Conservation (phyloP, 1,140 invertebrate genomes). For the Myzus persicae region DNA sequence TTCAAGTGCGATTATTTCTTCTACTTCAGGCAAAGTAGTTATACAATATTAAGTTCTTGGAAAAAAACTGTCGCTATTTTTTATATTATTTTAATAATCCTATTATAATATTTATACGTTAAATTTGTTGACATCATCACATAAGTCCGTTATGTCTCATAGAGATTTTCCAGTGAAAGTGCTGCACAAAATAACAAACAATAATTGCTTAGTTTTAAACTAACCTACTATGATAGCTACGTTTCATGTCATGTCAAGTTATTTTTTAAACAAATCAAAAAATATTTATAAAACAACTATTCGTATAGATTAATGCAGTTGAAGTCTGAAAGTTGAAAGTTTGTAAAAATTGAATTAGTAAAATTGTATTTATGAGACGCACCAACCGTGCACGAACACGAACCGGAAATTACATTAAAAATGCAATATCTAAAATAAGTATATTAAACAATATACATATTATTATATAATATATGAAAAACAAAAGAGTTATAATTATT, state of each 20-base stretch:
- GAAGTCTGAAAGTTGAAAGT: background rate
- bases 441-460: background rate
- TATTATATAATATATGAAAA: background rate
- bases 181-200: background rate
- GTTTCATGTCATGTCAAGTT: background rate
- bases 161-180: background rate
- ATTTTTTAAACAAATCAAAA: slow-evolving; percentile 19
- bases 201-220: background rate
- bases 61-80: background rate
- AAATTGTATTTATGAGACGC: background rate
- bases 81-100: background rate
- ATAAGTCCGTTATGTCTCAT: background rate
- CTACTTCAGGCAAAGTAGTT: no score
- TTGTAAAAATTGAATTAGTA: slow-evolving; percentile 6
- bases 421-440: background rate
- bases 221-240: background rate
- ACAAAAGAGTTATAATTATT: background rate
- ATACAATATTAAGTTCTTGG: background rate
- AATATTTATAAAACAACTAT: background rate
- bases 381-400: background rate
- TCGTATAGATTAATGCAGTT: background rate
- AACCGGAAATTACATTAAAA: slow-evolving; percentile 17
- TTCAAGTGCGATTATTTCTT: background rate
- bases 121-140: background rate
- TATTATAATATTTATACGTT: background rate